Percentiles rank a stretch among this genome's conserved stretches.
phyloP scores from a whole-genome alignment of 2,888 invertebrate genomes.

The Cephus sareptanus region DNA sequence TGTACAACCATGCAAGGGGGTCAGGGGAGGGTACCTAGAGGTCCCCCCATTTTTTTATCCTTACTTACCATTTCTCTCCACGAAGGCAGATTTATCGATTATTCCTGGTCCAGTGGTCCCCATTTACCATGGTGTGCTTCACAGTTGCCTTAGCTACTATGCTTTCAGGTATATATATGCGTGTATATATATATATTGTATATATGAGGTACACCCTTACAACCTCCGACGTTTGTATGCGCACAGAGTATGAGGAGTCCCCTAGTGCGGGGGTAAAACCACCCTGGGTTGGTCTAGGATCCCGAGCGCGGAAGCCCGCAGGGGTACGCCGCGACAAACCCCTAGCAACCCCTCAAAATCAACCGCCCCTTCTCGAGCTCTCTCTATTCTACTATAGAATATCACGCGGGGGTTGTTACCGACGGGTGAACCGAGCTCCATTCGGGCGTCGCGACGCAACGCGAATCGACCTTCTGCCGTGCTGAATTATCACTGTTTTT shows the following conservation, averaged over 20 bases:
- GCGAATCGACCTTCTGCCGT: background rate
- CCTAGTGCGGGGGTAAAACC: conserved; percentile 43
- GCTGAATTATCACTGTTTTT: background rate
- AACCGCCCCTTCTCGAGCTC: conserved; percentile 52
- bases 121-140: conserved; percentile 39
- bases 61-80: conserved; percentile 21
- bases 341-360: conserved; percentile 67
- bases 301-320: conserved; percentile 61
- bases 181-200: background rate
- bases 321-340: conserved; percentile 65
- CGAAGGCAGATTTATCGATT: conserved; percentile 57
- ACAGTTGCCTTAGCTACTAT: conserved; percentile 15
- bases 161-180: background rate
- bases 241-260: background rate
- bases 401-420: background rate
- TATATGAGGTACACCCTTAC: background rate
- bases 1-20: background rate
- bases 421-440: background rate
- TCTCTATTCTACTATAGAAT: conserved; percentile 6
- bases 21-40: background rate
- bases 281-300: conserved; percentile 50
- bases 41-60: background rate
- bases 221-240: background rate
- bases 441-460: background rate
- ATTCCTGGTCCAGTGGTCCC: conserved; percentile 57